A percentile compares a stretch with the other conserved stretches of the same genome.
Evolutionary conservation across 2,113 vertebrate genomes (phyloP).

Genomic region (Neolamprologus tretocephalus): DNA sequence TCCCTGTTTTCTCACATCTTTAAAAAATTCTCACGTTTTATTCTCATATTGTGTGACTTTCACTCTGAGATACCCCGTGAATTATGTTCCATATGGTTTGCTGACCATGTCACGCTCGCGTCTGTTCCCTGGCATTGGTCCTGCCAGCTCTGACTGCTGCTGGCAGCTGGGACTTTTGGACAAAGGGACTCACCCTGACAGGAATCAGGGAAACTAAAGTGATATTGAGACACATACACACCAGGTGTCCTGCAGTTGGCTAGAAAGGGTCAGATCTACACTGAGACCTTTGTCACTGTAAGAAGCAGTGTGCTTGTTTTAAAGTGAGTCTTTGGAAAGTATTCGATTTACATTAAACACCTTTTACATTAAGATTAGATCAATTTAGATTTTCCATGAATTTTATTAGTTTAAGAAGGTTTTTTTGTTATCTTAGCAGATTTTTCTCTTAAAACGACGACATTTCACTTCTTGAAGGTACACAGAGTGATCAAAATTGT

Average conservation of each 20-base stretch:
- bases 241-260: not conserved
- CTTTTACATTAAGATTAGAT: not conserved
- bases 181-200: not conserved
- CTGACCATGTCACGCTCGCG: slow-evolving; percentile 3
- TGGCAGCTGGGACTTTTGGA: not conserved
- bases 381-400: not conserved
- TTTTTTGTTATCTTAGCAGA: not conserved
- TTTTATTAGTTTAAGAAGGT: not conserved
- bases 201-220: not conserved
- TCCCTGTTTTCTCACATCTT: not conserved
- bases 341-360: not conserved
- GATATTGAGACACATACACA: not conserved
- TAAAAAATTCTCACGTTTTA: not conserved
- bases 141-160: not conserved
- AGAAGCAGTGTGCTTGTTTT: not conserved
- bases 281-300: not conserved
- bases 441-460: not conserved
- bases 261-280: not conserved
- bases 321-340: not conserved
- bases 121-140: slow-evolving; percentile 12
- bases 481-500: too few relatives aligned
- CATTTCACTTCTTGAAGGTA: not conserved
- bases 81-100: slow-evolving; percentile 38
- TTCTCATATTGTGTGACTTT: not conserved
- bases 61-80: not conserved